phyloP scores from a whole-genome alignment of 2,797 vertebrate species.

The Calcarius lapponicus region DNA sequence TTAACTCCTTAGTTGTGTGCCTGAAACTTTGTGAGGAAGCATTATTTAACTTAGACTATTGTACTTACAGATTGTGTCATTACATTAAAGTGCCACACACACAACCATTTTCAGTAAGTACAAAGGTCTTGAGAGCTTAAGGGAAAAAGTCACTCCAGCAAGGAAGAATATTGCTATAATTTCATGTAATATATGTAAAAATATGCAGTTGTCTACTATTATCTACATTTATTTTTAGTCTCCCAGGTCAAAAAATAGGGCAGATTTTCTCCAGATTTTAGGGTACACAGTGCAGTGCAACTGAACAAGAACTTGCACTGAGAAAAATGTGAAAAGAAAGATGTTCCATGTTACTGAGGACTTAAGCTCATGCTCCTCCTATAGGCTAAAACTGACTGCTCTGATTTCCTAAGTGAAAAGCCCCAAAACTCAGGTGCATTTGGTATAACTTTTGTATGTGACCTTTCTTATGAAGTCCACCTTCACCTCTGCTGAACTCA shows the following conservation, averaged over 20 bases:
- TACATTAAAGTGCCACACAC: not conserved
- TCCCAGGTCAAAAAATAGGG: not conserved
- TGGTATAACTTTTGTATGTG: not conserved
- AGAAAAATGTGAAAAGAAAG: not conserved
- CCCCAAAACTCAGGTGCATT: not conserved
- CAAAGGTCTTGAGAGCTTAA: not conserved
- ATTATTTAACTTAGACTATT: conserved; percentile 56
- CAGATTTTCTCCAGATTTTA: conserved; percentile 46
- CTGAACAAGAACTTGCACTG: not conserved
- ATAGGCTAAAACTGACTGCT: not conserved
- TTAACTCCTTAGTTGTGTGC: conserved; percentile 56
- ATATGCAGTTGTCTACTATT: not conserved
- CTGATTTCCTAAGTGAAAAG: not conserved
- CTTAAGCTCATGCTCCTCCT: not conserved
- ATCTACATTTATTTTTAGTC: conserved; percentile 42
- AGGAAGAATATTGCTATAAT: conserved; percentile 5
- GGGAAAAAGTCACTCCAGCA: not conserved
- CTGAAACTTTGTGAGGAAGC: conserved; percentile 44
- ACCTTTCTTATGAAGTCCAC: not conserved
- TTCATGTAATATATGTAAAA: not conserved
- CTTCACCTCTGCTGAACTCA: not conserved
- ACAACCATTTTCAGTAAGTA: not conserved
- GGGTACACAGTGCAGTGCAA: not conserved
- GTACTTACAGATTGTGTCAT: conserved; percentile 50
- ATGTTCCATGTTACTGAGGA: not conserved